These are phyloP conservation scores for Spodoptera frugiperda DNA, from an alignment of 1,140 invertebrate genomes.

Conservation along the genomic window DNA sequence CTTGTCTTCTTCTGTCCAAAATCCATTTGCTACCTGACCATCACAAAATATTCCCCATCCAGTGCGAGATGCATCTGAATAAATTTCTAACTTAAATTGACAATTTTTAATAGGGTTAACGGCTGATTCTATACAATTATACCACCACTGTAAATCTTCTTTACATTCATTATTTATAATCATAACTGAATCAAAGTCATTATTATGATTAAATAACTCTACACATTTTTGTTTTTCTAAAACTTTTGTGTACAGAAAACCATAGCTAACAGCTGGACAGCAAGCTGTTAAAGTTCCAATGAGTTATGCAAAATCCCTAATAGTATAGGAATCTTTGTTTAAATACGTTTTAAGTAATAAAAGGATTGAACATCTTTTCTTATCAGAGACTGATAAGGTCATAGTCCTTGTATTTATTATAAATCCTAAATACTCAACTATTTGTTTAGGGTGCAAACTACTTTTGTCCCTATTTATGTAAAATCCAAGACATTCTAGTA, in stretches of 20 bases:
- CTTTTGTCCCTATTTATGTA: conserved; percentile 50
- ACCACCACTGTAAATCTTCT: neutral
- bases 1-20: conserved; percentile 55
- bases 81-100: conserved; percentile 60
- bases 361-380: neutral
- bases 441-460: neutral
- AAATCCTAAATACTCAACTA: neutral
- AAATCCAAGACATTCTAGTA: conserved; percentile 51
- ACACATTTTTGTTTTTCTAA: neutral
- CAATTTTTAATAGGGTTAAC: conserved; percentile 2
- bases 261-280: neutral
- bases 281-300: neutral
- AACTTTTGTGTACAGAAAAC: neutral
- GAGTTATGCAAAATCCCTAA: conserved; percentile 8
- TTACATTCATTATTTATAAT: neutral
- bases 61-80: conserved; percentile 64
- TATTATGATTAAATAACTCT: neutral
- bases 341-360: neutral
- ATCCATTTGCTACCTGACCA: conserved; percentile 47
- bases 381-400: neutral
- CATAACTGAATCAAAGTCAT: conserved; percentile 1
- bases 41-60: conserved; percentile 59
- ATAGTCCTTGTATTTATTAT: conserved; percentile 9
- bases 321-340: neutral
- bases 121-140: neutral